Base-by-base conservation (phyloP, 1,140 invertebrate species). In the Zaprionus capensis region DNA sequence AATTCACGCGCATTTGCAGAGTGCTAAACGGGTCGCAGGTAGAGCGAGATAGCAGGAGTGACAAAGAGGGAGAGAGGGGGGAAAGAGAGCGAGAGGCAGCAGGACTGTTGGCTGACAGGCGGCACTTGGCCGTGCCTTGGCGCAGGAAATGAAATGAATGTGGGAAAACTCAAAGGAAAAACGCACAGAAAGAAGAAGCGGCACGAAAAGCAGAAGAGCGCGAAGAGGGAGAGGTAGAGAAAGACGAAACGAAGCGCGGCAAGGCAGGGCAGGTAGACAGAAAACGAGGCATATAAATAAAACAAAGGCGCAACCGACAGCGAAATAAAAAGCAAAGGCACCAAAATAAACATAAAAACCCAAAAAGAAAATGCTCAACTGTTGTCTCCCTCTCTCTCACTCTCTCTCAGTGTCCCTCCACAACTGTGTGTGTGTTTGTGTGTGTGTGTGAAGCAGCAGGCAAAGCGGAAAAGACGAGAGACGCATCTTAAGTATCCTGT, bases 111-210 rank as follows among this genome's bases (percentile, higher is more conserved):
- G 79, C 26, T 66, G 68, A 51, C 64, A 67, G 63, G 58, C 62
- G 80, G 69, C 81, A 77, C 68, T 80, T 69, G 76, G 70, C 57
- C 65, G 73, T 59, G 58, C 59, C 64, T 65, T 72, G 31, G 44
- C 44, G 24, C 72, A 76, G 74, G 82, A 85, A 85, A 85, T 85
- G 82, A 85, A 86, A 83, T 78, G 66, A 85, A 79, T 86, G 82
- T 82, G 79, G 81, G 53, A 85, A 70, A 81, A 85, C 82, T 85
- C 82, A 85, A 85, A 84, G 78, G 81, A 65, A 83, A 83, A 83
- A 71, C 55, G 65, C 44, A 57, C 67, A 51, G 31, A 34, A 34
- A 31, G 28, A 56, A 53, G 58, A 34, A 59, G 59, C 41, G 41
- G 57, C 36, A 38, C 17, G 22, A 41, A 14, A 26, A 55, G 15